A percentile compares a stretch with the other conserved stretches of the same genome.
phyloP scores from a whole-genome alignment of 2,888 invertebrate species.

The Pyralis farinalis region DNA sequence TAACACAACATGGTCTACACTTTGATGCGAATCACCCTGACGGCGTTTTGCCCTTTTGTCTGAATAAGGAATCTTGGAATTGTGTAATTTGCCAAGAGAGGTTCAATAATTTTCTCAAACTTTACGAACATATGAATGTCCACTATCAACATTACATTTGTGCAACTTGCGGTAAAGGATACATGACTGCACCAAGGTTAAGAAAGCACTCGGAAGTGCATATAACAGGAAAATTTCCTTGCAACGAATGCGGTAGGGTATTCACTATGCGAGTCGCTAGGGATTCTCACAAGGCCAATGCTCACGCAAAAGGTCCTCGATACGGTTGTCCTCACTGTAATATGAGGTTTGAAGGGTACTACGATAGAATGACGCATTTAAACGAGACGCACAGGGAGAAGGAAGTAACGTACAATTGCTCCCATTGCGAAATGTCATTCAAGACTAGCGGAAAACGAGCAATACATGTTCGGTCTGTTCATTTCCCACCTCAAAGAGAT shows the following conservation, averaged over 20 bases:
- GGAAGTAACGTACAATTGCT: constrained; percentile 54
- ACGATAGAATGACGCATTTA: constrained; percentile 62
- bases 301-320: constrained; percentile 57
- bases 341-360: constrained; percentile 59
- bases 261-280: constrained; percentile 61
- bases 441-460: constrained; percentile 65
- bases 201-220: constrained; percentile 70
- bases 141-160: constrained; percentile 73
- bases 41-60: constrained; percentile 58
- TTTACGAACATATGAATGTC: constrained; percentile 69
- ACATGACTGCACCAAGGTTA: constrained; percentile 61
- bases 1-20: constrained; percentile 48
- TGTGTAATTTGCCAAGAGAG: constrained; percentile 56
- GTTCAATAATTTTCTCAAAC: constrained; percentile 65
- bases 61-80: constrained; percentile 61
- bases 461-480: constrained; percentile 50
- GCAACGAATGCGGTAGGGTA: constrained; percentile 53
- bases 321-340: constrained; percentile 68
- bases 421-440: constrained; percentile 56
- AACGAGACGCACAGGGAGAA: constrained; percentile 59
- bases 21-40: constrained; percentile 55
- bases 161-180: constrained; percentile 67
- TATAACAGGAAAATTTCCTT: constrained; percentile 59
- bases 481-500: constrained; percentile 52
- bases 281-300: constrained; percentile 59